Evolutionary conservation across 2,113 vertebrate species (phyloP), one percentile per base, ranked within the genome.

Genomic region (Oncorhynchus gorbuscha): DNA sequence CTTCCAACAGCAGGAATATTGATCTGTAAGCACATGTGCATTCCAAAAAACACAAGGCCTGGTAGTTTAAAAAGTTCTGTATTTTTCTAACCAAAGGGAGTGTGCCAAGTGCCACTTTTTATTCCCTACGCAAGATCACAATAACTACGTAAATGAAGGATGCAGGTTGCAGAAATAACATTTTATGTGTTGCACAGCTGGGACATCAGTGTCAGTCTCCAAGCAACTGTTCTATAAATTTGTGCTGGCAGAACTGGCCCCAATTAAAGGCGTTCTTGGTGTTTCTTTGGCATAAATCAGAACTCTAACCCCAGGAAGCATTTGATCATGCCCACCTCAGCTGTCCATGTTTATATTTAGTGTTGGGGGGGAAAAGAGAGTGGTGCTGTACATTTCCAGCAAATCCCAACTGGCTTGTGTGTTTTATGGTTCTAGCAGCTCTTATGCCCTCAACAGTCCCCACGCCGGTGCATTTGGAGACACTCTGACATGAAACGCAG

Each of bases 301-400:
- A 81, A 75, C 67, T 84, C 82, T 77, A 88, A 86, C 79, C 87
- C 78, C 75, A 75, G 78, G 61, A 89, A 87, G 79, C 74, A 58
- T n/a, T 45, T 67, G 69, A 77, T 85, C 89, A 78, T 80, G 80
- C 83, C 79, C 75, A 80, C 72, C 78, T 90, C 89, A 92, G 91
- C 89, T 90, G 90, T 87, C 89, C 74, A n/a, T 86, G 86, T 89
- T 92, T 93, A 92, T 92, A 88, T 90, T 92, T 92, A 90, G 89
- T 69, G 78, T 69, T 74, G 70, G 78, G 87, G 69, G 2, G 2
- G 2, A 39, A 39, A 39, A 9, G 8, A 77, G 59, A 88, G 79
- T 82, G 84, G 68, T 72, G 78, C 88, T 85, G 80, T 86, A 76
- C 71, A 30, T 80, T 85, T 84, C 72, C 81, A 45, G 8, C 76